These are phyloP conservation scores for Pitangus sulphuratus DNA, from an alignment of 2,797 vertebrate genomes.

Conservation along the genomic window DNA sequence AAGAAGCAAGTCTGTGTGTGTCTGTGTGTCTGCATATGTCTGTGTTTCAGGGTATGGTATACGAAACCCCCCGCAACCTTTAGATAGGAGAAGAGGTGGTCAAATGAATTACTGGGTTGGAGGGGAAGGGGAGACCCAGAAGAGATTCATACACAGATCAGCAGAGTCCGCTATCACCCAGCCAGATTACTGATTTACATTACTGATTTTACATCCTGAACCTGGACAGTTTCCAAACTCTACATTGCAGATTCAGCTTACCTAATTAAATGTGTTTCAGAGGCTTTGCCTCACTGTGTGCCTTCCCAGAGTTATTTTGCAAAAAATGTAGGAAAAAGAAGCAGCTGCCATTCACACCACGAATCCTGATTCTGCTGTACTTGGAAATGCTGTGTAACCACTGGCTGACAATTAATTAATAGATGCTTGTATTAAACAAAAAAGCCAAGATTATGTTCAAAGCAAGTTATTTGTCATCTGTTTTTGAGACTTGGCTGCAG, in stretches of 20 bases:
- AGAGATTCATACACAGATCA: background rate
- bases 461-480: background rate
- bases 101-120: background rate
- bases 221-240: constrained; percentile 9
- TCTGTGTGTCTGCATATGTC: background rate
- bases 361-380: background rate
- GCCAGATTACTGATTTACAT: constrained; percentile 19
- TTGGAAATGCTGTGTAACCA: background rate
- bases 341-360: background rate
- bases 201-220: background rate
- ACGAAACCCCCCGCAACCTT: background rate
- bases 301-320: background rate
- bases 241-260: constrained; percentile 25
- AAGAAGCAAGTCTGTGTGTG: background rate
- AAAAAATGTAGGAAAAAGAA: background rate
- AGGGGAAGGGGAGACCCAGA: background rate
- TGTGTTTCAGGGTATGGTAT: background rate
- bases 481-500: background rate
- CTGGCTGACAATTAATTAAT: background rate
- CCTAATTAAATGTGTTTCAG: constrained; percentile 41
- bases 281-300: background rate
- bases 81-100: background rate
- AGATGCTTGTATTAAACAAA: background rate
- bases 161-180: background rate
- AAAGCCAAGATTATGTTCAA: background rate